Evolutionary conservation across 2,113 vertebrate species (phyloP), one percentile per base, ranked within the genome.

Genomic region (Gila orcuttii): DNA sequence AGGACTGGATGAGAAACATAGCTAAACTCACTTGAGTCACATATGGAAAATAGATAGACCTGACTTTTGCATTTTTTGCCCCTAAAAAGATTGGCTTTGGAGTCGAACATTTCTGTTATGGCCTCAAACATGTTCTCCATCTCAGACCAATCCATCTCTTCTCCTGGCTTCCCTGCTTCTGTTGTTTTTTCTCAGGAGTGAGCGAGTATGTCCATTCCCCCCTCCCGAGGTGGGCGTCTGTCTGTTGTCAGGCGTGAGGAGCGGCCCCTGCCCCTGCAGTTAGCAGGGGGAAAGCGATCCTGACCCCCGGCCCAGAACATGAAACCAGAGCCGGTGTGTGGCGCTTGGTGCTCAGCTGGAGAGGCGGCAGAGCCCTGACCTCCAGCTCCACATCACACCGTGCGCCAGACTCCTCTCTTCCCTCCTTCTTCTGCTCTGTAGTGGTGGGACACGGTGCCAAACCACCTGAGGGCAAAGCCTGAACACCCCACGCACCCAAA

Each of bases 311-410:
- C 91, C 62, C 31, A 85, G 90, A 90, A 87, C 87, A 92, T 94
- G 94, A 94, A 95, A 95, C 92, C 90, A 88, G 93, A 95, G 92
- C 89, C 86, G 82, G 86, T 57, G 87, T 87, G 50, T 91, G 90
- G 90, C 92, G 89, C 91, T 93, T 90, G 91, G 92, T 93, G 93
- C 95, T 90, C 94, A 95, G 95, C 94, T 93, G 93, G 94, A 95
- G 90, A 88, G 92, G 91, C 91, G 88, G 88, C 89, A 79, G 88
- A 84, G 89, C 90, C 91, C 89, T 90, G 90, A 90, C 91, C 87
- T 52, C 47, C 85, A 90, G 90, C 87, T 91, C 89, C 89, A 71
- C 68, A 82, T 91, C 91, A 75, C 92, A 92, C 92, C 87, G 78
- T 90, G 93, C 84, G 50, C 90, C 87, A 88, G 85, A 92, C 85